These are phyloP conservation scores for Myxocyprinus asiaticus DNA, from an alignment of 2,113 vertebrate species.

Conservation along the genomic window DNA sequence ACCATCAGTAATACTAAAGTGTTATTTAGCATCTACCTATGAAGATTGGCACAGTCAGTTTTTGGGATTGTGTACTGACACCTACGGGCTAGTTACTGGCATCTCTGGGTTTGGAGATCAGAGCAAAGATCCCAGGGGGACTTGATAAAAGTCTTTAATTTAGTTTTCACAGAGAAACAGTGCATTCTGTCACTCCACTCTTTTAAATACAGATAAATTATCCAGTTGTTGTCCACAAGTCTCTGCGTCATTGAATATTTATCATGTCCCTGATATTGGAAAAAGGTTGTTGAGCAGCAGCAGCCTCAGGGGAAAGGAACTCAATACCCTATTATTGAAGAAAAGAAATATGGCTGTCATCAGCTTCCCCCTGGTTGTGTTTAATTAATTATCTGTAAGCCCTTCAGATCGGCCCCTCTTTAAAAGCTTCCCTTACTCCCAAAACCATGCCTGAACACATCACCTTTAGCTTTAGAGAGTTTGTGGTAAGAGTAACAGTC, in stretches of 20 bases:
- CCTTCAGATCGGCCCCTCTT: conserved; percentile 52
- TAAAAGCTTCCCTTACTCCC: conserved; percentile 56
- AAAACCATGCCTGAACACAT: conserved; percentile 50
- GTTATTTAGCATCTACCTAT: conserved; percentile 1
- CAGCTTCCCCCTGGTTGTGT: conserved; percentile 68
- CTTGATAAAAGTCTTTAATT: conserved; percentile 59
- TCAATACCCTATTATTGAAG: conserved; percentile 75
- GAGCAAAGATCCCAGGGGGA: conserved; percentile 66
- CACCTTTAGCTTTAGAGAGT: neutral
- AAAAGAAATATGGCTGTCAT: conserved; percentile 74
- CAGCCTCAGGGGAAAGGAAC: conserved; percentile 68
- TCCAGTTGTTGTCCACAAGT: conserved; percentile 70
- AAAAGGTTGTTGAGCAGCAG: conserved; percentile 68
- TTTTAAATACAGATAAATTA: conserved; percentile 57
- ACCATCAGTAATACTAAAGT: neutral
- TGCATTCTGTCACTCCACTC: conserved; percentile 67
- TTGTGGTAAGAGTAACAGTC: neutral
- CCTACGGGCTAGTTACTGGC: conserved; percentile 49
- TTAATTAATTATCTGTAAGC: conserved; percentile 74
- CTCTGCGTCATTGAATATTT: conserved; percentile 77
- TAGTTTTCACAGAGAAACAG: conserved; percentile 59
- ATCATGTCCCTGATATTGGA: conserved; percentile 75
- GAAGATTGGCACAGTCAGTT: neutral
- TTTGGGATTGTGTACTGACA: conserved; percentile 36
- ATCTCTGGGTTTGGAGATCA: conserved; percentile 70